Percentiles rank a stretch among this genome's conserved stretches.
Conservation (phyloP, 2,888 invertebrate species). For the Oeneis ivallda region DNA sequence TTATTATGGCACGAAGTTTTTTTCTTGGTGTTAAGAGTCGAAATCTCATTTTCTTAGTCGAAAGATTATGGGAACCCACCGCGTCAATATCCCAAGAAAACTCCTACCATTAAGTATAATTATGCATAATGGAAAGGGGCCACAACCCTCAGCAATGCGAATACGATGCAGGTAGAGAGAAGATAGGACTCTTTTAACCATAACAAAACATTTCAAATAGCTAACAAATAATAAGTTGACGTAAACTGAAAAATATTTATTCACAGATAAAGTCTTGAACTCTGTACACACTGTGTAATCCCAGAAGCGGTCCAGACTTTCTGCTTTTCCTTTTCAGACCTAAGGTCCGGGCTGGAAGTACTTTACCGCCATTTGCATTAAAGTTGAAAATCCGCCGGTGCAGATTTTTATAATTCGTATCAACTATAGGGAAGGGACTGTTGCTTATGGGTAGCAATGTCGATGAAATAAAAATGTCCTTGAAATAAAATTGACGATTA, state of each 20-base stretch:
- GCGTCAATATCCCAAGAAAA: too few relatives aligned
- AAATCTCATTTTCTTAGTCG: too few relatives aligned
- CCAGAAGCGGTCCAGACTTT: not conserved
- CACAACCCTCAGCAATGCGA: too few relatives aligned
- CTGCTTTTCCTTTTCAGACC: constrained; percentile 4
- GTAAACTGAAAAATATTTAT: constrained; percentile 10
- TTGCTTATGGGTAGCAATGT: not conserved
- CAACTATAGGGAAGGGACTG: constrained; percentile 33
- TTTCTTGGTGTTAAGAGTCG: too few relatives aligned
- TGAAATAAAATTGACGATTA: too few relatives aligned
- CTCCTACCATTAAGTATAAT: too few relatives aligned
- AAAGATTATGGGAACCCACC: too few relatives aligned
- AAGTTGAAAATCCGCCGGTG: constrained; percentile 41
- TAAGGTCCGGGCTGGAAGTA: constrained; percentile 24
- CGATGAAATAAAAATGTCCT: not conserved
- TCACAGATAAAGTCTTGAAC: not conserved
- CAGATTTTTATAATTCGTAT: constrained; percentile 43
- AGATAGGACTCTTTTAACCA: not conserved
- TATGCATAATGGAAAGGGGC: too few relatives aligned
- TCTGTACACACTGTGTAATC: constrained; percentile 11
- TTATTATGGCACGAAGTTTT: too few relatives aligned
- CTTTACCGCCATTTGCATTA: constrained; percentile 41
- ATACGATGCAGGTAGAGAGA: too few relatives aligned
- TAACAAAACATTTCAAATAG: not conserved
- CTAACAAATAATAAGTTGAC: not conserved